Conservation (phyloP, 2,888 invertebrate species). For the Acanthococcus lagerstroemiae region DNA sequence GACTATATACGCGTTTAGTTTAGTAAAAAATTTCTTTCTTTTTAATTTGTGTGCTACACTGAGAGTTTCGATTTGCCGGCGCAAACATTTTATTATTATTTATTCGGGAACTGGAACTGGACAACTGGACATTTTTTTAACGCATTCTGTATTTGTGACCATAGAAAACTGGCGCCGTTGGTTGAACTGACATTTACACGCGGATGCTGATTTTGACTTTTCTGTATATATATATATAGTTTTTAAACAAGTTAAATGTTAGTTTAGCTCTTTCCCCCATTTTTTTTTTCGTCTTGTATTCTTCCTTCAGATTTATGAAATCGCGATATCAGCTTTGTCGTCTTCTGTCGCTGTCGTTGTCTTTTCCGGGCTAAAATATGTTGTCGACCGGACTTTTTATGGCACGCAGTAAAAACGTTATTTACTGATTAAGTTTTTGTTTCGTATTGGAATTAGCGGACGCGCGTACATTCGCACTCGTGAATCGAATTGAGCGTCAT, state of each 20-base stretch:
- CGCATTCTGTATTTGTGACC: too few relatives aligned
- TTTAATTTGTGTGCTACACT: background rate
- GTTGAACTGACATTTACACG: background rate
- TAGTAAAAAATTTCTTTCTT: background rate
- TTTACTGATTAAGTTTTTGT: too few relatives aligned
- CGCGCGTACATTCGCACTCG: too few relatives aligned
- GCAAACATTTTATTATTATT: too few relatives aligned
- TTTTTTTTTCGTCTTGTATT: background rate
- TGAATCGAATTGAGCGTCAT: too few relatives aligned
- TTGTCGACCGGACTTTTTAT: background rate
- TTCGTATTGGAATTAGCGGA: too few relatives aligned
- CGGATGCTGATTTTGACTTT: background rate
- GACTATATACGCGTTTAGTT: background rate
- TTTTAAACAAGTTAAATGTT: too few relatives aligned
- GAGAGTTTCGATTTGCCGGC: too few relatives aligned
- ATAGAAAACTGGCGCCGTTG: background rate
- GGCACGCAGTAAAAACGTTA: too few relatives aligned
- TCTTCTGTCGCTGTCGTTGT: background rate
- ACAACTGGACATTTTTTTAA: too few relatives aligned
- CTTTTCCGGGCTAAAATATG: background rate
- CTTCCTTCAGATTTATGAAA: background rate
- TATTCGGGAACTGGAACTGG: too few relatives aligned
- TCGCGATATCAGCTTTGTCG: background rate
- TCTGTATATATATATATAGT: too few relatives aligned
- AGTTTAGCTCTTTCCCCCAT: background rate